Evolutionary conservation across 2,797 vertebrate species (phyloP).

Genomic region (Leucoraja ocellata): DNA sequence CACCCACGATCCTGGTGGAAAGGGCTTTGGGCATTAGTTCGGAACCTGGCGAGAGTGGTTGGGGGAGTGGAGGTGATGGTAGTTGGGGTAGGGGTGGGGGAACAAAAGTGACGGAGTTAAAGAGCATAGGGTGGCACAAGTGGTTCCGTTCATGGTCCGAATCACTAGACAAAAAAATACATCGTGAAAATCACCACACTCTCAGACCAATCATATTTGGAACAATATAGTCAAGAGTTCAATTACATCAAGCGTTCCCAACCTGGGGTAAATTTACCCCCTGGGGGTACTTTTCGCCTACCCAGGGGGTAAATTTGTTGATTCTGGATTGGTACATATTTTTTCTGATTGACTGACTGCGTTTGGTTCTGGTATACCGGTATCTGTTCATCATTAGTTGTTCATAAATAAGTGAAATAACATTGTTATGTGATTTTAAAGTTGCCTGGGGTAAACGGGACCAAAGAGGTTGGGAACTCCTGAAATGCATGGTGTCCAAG

Average conservation of each 20-base stretch:
- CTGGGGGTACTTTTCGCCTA: no score
- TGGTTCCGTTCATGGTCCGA: background rate
- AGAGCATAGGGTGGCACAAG: conserved; percentile 5
- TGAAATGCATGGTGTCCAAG: background rate
- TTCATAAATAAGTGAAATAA: no score
- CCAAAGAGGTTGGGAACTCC: no score
- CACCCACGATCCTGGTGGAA: conserved; percentile 98
- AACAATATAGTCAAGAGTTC: conserved; percentile 31
- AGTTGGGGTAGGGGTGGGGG: conserved; percentile 22
- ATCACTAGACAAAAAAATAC: conserved; percentile 7
- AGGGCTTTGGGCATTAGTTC: conserved; percentile 99
- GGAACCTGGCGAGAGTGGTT: conserved; percentile 80
- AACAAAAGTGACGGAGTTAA: conserved; percentile 26
- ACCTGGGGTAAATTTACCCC: no score
- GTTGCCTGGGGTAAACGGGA: no score
- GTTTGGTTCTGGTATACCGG: no score
- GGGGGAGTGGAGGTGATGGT: background rate
- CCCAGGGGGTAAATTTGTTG: no score
- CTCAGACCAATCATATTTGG: background rate
- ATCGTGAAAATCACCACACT: background rate
- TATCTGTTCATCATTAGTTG: no score
- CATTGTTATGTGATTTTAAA: no score
- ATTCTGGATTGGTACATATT: no score
- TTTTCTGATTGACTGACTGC: no score
- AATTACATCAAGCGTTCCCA: background rate